These are phyloP conservation scores for Calidris pugnax DNA, from an alignment of 2,113 vertebrate genomes.

Conservation along the genomic window DNA sequence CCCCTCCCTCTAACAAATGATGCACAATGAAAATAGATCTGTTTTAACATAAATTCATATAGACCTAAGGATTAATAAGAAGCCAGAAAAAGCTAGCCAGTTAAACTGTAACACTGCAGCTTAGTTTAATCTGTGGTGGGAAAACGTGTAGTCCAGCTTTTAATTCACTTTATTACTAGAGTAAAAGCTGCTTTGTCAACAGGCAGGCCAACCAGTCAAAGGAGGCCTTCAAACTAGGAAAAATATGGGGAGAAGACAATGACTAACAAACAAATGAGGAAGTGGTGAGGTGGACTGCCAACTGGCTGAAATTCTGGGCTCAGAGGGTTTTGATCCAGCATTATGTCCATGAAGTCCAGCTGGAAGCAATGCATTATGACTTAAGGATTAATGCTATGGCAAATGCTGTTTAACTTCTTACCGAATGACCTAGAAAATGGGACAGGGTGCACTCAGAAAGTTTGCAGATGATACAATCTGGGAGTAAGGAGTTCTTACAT, in stretches of 20 bases:
- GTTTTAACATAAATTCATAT: neutral
- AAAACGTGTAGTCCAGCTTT: neutral
- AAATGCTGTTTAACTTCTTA: neutral
- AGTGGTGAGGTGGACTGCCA: neutral
- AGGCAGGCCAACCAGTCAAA: neutral
- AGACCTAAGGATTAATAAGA: neutral
- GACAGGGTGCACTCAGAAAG: neutral
- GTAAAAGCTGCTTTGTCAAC: neutral
- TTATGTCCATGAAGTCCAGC: neutral
- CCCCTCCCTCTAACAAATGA: neutral
- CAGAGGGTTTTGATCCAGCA: neutral
- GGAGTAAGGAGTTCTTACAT: neutral
- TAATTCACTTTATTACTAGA: neutral
- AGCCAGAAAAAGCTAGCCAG: neutral
- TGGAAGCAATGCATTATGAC: neutral
- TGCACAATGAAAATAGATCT: conserved; percentile 23
- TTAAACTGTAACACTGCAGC: neutral
- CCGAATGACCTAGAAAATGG: neutral
- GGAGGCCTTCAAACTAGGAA: neutral
- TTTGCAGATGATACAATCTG: neutral
- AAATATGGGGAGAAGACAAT: neutral
- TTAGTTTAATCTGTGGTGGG: neutral
- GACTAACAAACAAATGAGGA: neutral
- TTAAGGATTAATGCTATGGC: neutral
- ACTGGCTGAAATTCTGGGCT: neutral